These are phyloP conservation scores for Cacoxenus indagator DNA, from an alignment of 2,888 invertebrate genomes.

Conservation along the genomic window DNA sequence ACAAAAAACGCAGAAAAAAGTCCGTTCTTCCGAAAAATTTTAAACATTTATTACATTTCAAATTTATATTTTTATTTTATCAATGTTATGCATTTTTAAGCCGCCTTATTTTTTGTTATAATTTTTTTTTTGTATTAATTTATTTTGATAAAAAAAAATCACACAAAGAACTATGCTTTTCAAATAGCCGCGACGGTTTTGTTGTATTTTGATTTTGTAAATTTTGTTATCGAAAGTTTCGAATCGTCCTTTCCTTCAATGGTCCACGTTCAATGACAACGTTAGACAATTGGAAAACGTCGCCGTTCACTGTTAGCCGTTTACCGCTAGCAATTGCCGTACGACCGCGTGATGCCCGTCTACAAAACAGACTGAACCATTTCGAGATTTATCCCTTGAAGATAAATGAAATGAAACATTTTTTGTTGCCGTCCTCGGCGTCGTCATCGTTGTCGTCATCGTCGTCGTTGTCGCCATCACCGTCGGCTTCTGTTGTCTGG, in stretches of 20 bases:
- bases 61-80: slow-evolving; percentile 22
- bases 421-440: not conserved
- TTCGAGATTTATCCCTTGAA: slow-evolving; percentile 65
- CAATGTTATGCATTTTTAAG: no score
- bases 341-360: slow-evolving; percentile 71
- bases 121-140: not conserved
- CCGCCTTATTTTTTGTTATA: no score
- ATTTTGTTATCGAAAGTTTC: not conserved
- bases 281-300: slow-evolving; percentile 7
- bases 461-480: not conserved
- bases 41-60: not conserved
- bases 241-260: not conserved
- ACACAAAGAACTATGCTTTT: no score
- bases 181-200: not conserved
- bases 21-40: not conserved
- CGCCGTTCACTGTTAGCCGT: slow-evolving; percentile 22
- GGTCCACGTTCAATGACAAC: not conserved
- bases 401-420: slow-evolving; percentile 45
- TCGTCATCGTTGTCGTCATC: not conserved
- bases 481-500: slow-evolving; percentile 1
- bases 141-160: no score
- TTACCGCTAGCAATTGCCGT: slow-evolving; percentile 42
- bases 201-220: not conserved
- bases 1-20: not conserved
- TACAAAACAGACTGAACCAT: slow-evolving; percentile 69